These are phyloP conservation scores for Limanda limanda DNA, from an alignment of 2,113 vertebrate genomes.

Conservation along the genomic window DNA sequence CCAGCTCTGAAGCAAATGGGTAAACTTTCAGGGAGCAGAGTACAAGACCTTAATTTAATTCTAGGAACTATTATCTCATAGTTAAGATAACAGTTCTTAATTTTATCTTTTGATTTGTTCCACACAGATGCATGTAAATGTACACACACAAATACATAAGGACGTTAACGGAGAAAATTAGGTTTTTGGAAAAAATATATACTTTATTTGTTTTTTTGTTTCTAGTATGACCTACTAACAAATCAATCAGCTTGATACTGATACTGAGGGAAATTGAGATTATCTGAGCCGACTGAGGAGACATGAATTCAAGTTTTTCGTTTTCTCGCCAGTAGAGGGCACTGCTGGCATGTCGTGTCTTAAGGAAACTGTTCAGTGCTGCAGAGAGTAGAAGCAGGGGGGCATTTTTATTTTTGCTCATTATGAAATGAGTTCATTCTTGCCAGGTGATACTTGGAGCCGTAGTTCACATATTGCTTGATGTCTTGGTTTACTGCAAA, in stretches of 20 bases:
- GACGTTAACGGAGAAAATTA: no score
- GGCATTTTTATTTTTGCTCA: background rate
- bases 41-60: background rate
- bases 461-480: background rate
- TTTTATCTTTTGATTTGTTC: background rate
- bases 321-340: slow-evolving; percentile 58
- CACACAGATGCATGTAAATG: background rate
- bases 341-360: slow-evolving; percentile 12
- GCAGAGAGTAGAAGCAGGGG: background rate
- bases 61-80: background rate
- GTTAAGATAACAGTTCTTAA: background rate
- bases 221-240: background rate
- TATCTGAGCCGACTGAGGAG: no score
- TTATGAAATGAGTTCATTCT: background rate
- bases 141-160: no score
- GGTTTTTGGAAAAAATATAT: no score
- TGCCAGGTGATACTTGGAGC: background rate
- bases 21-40: background rate
- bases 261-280: background rate
- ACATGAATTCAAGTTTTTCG: background rate
- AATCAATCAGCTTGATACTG: background rate
- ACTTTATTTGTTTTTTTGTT: no score
- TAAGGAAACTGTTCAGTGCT: background rate
- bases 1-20: background rate
- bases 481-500: background rate